These are phyloP conservation scores for Laodelphax striatellus DNA, from an alignment of 1,140 invertebrate genomes.

Conservation along the genomic window DNA sequence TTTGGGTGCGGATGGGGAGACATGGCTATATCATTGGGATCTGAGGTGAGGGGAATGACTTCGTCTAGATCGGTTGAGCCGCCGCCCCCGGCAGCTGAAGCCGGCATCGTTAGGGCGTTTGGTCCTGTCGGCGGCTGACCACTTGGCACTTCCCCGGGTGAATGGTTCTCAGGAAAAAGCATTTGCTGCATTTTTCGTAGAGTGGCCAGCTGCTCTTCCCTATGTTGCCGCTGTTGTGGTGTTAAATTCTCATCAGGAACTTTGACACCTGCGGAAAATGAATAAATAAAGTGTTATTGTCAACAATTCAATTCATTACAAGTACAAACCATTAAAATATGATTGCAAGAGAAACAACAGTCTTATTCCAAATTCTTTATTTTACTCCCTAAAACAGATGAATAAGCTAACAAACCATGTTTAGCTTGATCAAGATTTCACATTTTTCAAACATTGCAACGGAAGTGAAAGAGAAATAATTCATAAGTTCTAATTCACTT, in stretches of 20 bases:
- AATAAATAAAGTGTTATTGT: too few species aligned
- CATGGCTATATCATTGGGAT: conserved; percentile 5
- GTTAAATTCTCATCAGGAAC: conserved; percentile 94
- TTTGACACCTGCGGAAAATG: conserved; percentile 51
- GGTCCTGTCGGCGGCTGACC: conserved; percentile 24
- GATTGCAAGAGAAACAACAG: too few species aligned
- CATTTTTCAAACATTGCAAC: too few species aligned
- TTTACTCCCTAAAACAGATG: too few species aligned
- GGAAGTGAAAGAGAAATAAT: too few species aligned
- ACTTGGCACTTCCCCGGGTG: conserved; percentile 30
- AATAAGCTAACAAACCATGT: too few species aligned
- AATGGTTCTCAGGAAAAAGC: conserved; percentile 45
- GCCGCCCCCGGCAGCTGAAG: conserved; percentile 6
- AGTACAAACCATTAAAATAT: too few species aligned
- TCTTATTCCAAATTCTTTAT: too few species aligned
- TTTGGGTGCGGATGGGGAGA: neutral
- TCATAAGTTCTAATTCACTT: too few species aligned
- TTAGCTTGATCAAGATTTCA: too few species aligned
- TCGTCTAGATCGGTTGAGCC: conserved; percentile 15
- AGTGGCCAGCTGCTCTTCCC: conserved; percentile 83
- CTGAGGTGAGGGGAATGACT: conserved; percentile 4
- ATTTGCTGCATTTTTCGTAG: conserved; percentile 87
- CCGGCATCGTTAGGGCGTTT: conserved; percentile 23
- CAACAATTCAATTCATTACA: too few species aligned
- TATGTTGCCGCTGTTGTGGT: conserved; percentile 85